phyloP scores from a whole-genome alignment of 2,797 vertebrate species.

The Gallinago stenura region DNA sequence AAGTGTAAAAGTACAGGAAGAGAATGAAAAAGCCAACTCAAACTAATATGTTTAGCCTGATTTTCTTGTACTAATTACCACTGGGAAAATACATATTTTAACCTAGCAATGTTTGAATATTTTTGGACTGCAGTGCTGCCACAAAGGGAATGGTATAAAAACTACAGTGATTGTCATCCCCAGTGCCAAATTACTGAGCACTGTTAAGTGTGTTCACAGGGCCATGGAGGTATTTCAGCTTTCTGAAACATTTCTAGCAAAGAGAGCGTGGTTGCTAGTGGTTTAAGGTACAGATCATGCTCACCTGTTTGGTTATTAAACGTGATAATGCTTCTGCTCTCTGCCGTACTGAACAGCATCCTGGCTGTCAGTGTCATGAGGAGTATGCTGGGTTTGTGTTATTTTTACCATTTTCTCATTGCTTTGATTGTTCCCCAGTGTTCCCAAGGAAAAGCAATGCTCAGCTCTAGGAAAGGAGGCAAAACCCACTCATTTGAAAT shows the following conservation, averaged over 20 bases:
- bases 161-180: not conserved
- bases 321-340: not conserved
- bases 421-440: constrained; percentile 39
- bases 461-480: not conserved
- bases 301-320: constrained; percentile 13
- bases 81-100: constrained; percentile 54
- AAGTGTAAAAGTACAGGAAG: constrained; percentile 62
- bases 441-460: not conserved
- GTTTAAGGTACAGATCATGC: not conserved
- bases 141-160: not conserved
- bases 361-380: not conserved
- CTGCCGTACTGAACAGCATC: not conserved
- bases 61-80: constrained; percentile 64
- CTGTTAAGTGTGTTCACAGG: not conserved
- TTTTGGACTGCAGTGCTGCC: not conserved
- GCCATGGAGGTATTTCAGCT: not conserved
- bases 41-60: constrained; percentile 41
- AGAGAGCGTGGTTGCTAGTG: not conserved
- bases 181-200: not conserved
- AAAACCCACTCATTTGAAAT: not conserved
- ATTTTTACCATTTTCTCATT: constrained; percentile 44
- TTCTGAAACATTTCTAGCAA: not conserved
- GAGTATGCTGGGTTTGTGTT: constrained; percentile 15
- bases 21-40: constrained; percentile 40
- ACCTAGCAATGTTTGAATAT: constrained; percentile 18